phyloP scores from a whole-genome alignment of 2,113 vertebrate species.

The Prunella fulvescens region DNA sequence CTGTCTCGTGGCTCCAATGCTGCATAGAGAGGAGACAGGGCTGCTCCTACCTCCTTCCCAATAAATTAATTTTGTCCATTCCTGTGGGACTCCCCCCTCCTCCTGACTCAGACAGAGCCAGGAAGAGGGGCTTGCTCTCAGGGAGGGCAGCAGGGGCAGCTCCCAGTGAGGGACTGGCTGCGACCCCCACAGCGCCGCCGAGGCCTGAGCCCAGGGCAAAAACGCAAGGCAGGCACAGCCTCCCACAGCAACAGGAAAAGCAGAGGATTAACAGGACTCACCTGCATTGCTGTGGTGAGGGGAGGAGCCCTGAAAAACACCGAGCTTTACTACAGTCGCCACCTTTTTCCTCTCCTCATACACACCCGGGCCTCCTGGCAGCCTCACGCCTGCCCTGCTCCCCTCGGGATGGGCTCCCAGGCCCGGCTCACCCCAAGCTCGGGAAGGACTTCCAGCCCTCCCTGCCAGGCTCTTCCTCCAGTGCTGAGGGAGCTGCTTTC shows the following conservation, averaged over 20 bases:
- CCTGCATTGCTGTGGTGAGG: not conserved
- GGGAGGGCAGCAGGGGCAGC: not conserved
- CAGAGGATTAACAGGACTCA: not conserved
- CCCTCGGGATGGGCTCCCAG: not conserved
- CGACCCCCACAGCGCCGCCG: accelerated
- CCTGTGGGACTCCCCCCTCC: not conserved
- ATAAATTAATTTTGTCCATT: not conserved
- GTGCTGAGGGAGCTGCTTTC: not conserved
- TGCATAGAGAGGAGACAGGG: not conserved
- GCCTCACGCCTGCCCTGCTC: not conserved
- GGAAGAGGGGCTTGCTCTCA: not conserved
- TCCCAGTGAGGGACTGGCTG: not conserved
- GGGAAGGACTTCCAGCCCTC: not conserved
- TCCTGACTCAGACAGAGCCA: not conserved
- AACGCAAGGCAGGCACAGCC: not conserved
- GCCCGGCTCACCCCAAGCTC: not conserved
- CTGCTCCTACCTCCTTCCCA: not conserved
- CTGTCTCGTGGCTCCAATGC: accelerated
- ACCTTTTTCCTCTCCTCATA: accelerated
- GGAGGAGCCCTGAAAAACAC: not conserved
- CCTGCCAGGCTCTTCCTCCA: not conserved
- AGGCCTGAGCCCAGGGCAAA: not conserved
- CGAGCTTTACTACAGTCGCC: not conserved
- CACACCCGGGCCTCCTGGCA: not conserved
- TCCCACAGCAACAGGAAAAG: not conserved